Percentiles rank a stretch among this genome's conserved stretches.
phyloP scores from a whole-genome alignment of 2,113 vertebrate genomes.

The Acinonyx jubatus region DNA sequence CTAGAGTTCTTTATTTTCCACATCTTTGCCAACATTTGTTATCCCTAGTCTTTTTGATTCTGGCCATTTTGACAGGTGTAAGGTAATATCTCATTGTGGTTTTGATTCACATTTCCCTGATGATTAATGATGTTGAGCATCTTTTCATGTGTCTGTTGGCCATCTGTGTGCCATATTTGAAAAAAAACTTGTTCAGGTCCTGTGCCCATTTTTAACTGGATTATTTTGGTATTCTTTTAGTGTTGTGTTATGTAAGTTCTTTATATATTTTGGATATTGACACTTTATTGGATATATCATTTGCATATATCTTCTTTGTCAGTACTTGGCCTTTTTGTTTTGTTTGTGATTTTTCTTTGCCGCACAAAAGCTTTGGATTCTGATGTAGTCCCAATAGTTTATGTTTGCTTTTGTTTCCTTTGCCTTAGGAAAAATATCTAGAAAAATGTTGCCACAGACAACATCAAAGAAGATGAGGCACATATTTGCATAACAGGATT shows the following conservation, averaged over 20 bases:
- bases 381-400: background rate
- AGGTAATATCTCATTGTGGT: background rate
- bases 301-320: background rate
- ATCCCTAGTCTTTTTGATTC: background rate
- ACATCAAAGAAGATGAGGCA: background rate
- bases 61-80: background rate
- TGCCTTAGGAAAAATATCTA: background rate
- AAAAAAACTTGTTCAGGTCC: background rate
- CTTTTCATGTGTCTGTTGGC: background rate
- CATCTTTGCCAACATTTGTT: background rate
- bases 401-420: background rate
- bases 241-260: background rate
- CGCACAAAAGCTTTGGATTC: background rate
- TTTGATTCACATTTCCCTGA: background rate
- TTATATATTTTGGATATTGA: background rate
- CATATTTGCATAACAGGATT: slow-evolving; percentile 8
- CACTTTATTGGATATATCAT: background rate
- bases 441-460: background rate
- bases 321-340: background rate
- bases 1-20: background rate
- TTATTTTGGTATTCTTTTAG: background rate
- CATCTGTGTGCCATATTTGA: background rate
- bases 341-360: background rate
- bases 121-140: background rate
- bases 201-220: background rate